These are phyloP conservation scores for Hassar affinis DNA, from an alignment of 2,113 vertebrate genomes.

Conservation along the genomic window DNA sequence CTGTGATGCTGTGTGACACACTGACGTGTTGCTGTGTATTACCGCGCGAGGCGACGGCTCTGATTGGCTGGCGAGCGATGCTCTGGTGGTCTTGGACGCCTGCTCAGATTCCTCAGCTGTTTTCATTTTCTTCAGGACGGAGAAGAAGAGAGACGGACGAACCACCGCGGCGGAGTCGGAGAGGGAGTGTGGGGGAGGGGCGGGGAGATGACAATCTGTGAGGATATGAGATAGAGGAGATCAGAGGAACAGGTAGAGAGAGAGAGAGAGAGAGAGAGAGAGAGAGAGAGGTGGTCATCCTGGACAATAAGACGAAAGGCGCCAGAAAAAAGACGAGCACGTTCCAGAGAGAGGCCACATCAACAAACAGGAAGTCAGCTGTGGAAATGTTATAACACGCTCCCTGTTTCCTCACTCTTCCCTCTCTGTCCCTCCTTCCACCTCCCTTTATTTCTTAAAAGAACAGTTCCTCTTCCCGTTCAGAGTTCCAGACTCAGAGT, in stretches of 20 bases:
- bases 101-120: conserved; percentile 74
- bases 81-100: conserved; percentile 61
- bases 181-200: background rate
- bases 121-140: conserved; percentile 69
- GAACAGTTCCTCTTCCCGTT: background rate
- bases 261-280: background rate
- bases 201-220: background rate
- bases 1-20: conserved; percentile 8
- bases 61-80: conserved; percentile 58
- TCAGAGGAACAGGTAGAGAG: conserved; percentile 38
- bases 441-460: conserved; percentile 20
- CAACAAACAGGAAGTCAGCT: conserved; percentile 64
- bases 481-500: background rate
- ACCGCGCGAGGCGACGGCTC: conserved; percentile 41
- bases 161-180: conserved; percentile 59
- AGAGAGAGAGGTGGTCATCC: background rate
- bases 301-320: conserved; percentile 40
- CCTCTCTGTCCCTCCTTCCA: conserved; percentile 10
- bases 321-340: conserved; percentile 65
- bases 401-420: conserved; percentile 22
- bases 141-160: conserved; percentile 54
- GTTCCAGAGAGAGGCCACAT: conserved; percentile 71
- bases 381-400: conserved; percentile 61
- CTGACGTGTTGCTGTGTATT: background rate
- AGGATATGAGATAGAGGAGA: background rate